Evolutionary conservation across 2,888 invertebrate genomes (phyloP), one percentile per base, ranked within the genome.

Genomic region (Stenolophus ochropezus): DNA sequence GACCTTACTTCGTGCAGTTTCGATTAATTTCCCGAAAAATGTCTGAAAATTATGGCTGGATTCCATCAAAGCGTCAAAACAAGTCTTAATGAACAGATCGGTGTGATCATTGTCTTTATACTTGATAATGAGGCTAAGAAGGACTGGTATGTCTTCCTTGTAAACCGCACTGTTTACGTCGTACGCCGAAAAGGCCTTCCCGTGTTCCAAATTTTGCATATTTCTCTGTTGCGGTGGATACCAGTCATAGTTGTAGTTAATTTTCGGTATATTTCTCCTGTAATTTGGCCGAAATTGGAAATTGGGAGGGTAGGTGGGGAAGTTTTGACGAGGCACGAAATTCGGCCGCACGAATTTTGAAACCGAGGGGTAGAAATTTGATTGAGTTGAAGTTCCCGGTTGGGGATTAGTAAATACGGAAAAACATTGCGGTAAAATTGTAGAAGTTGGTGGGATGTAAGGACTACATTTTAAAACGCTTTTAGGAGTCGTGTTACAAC

Each of bases 71-170:
- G 47, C 20, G 4, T 58, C 73, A n/a, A 80, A 20, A 42, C 16
- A 18, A 20, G 47, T 80, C 33, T 73, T 80, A 0, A 80, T 33
- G 42, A 80, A 80, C 16, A 14, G 18, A 42, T 80, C 80, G 1
- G 73, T 80, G 1, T 33, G 56, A 14, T 73, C 8, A 25, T 33
- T 56, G 14, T 73, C 80, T 56, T 80, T 80, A 58, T 56, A 58
- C 8, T 51, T 58, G 33, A 73, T 11, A 14, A 80, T 73, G 6
- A 80, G 56, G 3, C 21, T 18, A n/a, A 58, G 4, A 27, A 80
- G 27, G 21, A 51, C 4, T 6, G 23, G 2, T 21, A 58, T 18
- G 14, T 80, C n/a, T 53, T 56, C 58, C 4, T 2, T 4, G n/a
- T 23, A 21, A 20, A 80, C 23, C 5, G 80, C 80, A 11, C 20